Evolutionary conservation across 2,888 invertebrate species (phyloP), one percentile per base, ranked within the genome.

Genomic region (Sisyra terminalis): DNA sequence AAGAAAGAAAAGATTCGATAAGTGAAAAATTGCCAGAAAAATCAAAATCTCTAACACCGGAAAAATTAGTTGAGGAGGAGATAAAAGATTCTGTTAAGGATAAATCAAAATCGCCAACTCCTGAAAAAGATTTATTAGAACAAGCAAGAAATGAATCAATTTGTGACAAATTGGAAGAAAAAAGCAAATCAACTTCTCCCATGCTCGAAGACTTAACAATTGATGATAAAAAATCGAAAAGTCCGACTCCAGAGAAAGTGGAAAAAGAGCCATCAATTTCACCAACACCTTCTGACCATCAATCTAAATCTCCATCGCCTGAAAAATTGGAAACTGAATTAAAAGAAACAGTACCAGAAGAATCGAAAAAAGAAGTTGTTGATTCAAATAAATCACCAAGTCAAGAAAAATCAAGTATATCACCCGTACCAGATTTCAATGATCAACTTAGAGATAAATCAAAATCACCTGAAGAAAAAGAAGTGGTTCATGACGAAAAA

Each of bases 51-150:
- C 11, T 30, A 29, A 44, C 42, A 14, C 43, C 43, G 16, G 47
- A 50, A 9, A 53, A 56, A 16, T 54, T 9, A 24, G 53, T 38
- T 53, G 52, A 1, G 32, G 40, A 38, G 15, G 38, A 14, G 29
- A 29, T 29, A 29, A 9, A 17, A 24, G 24, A 45, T 18, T 5
- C 11, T 10, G 16, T 10, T 42, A 39, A 39, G 17, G 17, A 39
- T 16, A 49, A 48, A 45, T 46, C 47, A 2, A 46, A 48, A 36
- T 46, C 45, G 2, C 46, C 47, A 9, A 41, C 46, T 30, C 44
- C 42, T 17, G 45, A 47, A 39, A 40, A 46, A 39, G 40, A 44
- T 37, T 15, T 39, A 32, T 37, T 39, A 24, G 36, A 29, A 9
- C 29, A 37, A 32, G 14, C 32, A 32, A 10, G 29, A 24, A 30